Evolutionary conservation across 2,888 invertebrate species (phyloP).

Genomic region (Incurvaria masculella): DNA sequence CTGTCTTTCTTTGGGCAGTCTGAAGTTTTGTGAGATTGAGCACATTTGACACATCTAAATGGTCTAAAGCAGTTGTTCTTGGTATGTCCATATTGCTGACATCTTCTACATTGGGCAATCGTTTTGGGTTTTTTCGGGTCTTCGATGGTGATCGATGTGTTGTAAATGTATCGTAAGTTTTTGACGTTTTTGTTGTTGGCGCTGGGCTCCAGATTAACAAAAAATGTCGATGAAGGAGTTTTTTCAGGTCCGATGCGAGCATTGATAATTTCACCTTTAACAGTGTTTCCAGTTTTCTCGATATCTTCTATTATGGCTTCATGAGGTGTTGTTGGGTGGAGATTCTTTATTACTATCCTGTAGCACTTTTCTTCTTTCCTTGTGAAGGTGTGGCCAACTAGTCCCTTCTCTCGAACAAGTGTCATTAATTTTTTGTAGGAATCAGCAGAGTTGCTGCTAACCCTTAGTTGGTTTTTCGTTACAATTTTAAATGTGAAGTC

Average conservation of each 20-base stretch:
- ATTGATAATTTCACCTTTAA: constrained; percentile 5
- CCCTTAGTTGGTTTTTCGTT: not conserved
- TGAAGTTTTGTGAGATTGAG: not conserved
- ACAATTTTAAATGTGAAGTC: not conserved
- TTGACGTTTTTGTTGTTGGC: constrained; percentile 3
- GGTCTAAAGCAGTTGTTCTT: constrained; percentile 2
- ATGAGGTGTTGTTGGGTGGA: constrained; percentile 8
- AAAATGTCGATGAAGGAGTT: not conserved
- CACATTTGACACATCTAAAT: constrained; percentile 5
- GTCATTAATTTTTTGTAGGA: not conserved
- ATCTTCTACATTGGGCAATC: constrained; percentile 1
- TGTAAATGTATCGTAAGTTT: constrained; percentile 1
- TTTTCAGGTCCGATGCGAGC: not conserved
- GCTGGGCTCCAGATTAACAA: constrained; percentile 2
- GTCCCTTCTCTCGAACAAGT: not conserved
- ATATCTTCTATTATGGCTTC: not conserved
- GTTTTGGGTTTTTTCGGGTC: not conserved
- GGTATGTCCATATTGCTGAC: constrained; percentile 1
- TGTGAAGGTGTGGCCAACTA: not conserved
- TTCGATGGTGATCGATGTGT: not conserved
- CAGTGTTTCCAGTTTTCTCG: not conserved
- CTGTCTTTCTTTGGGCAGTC: not conserved
- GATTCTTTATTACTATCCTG: constrained; percentile 9
- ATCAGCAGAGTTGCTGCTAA: not conserved
- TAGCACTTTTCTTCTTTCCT: not conserved